A percentile compares a stretch with the other conserved stretches of the same genome.
phyloP scores from a whole-genome alignment of 2,797 vertebrate species.

The Nyctibius grandis region DNA sequence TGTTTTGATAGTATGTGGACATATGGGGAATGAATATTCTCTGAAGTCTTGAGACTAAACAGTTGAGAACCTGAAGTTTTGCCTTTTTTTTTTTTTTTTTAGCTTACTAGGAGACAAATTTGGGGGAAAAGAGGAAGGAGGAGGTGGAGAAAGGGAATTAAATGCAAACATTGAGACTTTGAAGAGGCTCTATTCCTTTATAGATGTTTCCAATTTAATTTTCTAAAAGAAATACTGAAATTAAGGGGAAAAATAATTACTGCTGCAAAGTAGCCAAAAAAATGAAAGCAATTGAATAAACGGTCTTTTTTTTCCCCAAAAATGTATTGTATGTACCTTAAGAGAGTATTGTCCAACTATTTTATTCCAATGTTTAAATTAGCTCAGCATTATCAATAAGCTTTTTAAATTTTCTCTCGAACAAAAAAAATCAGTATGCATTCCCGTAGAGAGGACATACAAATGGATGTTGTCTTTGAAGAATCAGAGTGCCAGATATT shows the following conservation, averaged over 20 bases:
- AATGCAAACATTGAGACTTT: neutral
- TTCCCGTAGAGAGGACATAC: neutral
- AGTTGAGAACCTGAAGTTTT: neutral
- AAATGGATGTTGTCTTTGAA: conserved; percentile 9
- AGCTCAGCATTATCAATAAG: neutral
- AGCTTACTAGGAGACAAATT: neutral
- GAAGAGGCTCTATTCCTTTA: neutral
- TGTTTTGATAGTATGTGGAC: neutral
- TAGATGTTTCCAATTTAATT: neutral
- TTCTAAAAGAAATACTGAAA: neutral
- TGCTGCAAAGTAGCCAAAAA: neutral
- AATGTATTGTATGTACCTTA: neutral
- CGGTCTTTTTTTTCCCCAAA: neutral
- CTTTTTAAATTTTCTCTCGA: neutral
- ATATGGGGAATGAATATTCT: neutral
- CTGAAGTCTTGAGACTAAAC: neutral
- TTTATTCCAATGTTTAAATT: neutral
- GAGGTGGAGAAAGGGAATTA: neutral
- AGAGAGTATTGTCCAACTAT: neutral
- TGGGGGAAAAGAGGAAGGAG: neutral
- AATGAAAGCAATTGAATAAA: neutral
- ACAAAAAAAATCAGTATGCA: neutral
- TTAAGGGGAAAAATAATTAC: neutral
- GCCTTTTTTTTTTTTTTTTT: neutral
- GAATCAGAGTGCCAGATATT: neutral